Percentiles rank a stretch among this genome's conserved stretches.
Evolutionary conservation across 2,797 vertebrate genomes (phyloP).

Genomic region (Pristis pectinata): DNA sequence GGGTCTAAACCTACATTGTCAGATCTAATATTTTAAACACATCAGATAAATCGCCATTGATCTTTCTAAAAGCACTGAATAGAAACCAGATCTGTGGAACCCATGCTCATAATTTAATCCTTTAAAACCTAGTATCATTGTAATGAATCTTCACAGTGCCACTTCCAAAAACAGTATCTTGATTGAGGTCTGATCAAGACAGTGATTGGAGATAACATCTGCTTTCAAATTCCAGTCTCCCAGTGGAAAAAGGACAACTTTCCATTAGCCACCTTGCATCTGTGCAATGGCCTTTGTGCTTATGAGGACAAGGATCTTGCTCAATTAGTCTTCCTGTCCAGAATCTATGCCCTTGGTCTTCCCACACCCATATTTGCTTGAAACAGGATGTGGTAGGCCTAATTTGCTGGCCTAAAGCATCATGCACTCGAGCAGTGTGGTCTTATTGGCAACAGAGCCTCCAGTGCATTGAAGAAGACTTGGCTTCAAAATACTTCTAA

Average conservation of each 20-base stretch:
- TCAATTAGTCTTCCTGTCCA: too few relatives aligned
- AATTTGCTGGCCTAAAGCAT: too few relatives aligned
- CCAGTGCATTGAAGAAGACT: too few relatives aligned
- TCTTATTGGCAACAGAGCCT: too few relatives aligned
- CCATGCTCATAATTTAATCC: not conserved
- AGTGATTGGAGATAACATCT: not conserved
- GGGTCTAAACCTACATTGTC: not conserved
- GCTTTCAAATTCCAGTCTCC: not conserved
- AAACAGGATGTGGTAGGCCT: too few relatives aligned
- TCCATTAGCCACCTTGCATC: not conserved
- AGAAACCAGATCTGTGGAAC: not conserved
- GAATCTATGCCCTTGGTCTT: too few relatives aligned
- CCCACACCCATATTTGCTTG: too few relatives aligned
- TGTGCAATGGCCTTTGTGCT: not conserved
- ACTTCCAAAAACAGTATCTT: not conserved
- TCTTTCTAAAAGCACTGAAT: not conserved
- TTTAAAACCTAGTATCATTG: not conserved
- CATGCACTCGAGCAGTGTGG: too few relatives aligned
- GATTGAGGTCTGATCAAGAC: not conserved
- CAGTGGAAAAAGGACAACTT: not conserved
- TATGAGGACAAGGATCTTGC: too few relatives aligned
- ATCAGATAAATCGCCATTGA: not conserved
- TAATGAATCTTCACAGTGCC: not conserved
- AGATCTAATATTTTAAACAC: not conserved
- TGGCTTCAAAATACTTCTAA: too few relatives aligned